Base-by-base conservation (phyloP, 2,113 vertebrate genomes). In the Brachirus orientalis region DNA sequence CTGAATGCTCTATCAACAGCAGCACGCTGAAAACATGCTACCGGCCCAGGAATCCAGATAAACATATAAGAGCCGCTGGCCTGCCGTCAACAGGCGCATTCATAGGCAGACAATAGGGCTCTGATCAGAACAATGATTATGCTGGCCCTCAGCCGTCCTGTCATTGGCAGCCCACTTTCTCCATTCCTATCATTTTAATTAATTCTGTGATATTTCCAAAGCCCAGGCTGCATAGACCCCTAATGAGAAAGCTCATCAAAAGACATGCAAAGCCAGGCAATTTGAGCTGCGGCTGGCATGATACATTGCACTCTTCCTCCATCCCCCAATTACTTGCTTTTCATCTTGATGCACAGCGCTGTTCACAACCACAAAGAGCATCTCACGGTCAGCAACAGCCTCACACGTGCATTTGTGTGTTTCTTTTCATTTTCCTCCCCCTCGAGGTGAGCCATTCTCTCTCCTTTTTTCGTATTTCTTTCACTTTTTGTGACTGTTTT, bases 211-310 rank as follows among this genome's bases (percentile, higher is more conserved):
- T 93, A 91, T 92, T 92, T 91, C 87, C 83, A 83, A 80, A 90
- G 89, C 85, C 86, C 79, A 74, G 70, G 80, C 84, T 93, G 84
- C 90, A 92, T 88, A 86, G 82, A 85, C 69, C 85, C 80, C 77
- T 92, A 92, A 93, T 92, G 91, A 93, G 88, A 92, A 91, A 89
- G 77, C 86, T 88, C 88, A 90, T 93, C 90, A 92, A 84, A 91
- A 89, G 82, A 89, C 68, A 33, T 63, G 77, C 69, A 79, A 14
- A 88, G 86, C 75, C 72, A 80, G 85, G 83, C 90, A 89, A 90
- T 89, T 89, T 89, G 75, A 75, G 76, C 69, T 54, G 57, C 36
- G 72, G 53, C 81, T 80, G 80, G 75, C 75, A 56, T 69, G 72
- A 77, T 76, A 65, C 35, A 17, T 63, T 79, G 83, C 52, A 79